Conservation (phyloP, 2,113 vertebrate species). For the Microcebus griseorufus region DNA sequence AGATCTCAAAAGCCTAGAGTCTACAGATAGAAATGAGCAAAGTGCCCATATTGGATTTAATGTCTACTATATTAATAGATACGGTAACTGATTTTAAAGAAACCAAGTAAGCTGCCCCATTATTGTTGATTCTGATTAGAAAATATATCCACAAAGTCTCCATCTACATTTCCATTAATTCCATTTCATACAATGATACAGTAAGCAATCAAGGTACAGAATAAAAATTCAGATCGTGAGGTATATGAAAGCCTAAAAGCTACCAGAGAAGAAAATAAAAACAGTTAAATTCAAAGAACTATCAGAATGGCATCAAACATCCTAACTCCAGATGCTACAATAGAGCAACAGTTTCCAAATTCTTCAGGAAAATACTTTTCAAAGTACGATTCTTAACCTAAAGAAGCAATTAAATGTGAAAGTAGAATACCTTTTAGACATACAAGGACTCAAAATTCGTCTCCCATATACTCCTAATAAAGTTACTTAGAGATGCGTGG, state of each 20-base stretch:
- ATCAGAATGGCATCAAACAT: background rate
- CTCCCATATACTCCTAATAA: background rate
- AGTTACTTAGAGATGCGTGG: background rate
- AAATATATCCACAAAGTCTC: too few relatives aligned
- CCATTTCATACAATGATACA: background rate
- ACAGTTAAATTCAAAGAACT: background rate
- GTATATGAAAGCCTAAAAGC: background rate
- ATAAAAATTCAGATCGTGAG: background rate
- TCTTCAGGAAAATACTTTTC: background rate
- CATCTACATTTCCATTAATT: too few relatives aligned
- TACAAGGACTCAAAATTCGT: background rate
- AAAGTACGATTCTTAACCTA: background rate
- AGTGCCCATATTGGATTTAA: background rate
- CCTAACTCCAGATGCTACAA: background rate
- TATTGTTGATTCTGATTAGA: too few relatives aligned
- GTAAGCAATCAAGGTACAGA: background rate
- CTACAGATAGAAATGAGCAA: background rate
- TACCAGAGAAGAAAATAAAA: background rate
- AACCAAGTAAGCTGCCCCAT: too few relatives aligned
- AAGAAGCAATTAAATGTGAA: background rate
- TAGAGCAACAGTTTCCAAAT: background rate
- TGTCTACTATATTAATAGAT: too few relatives aligned
- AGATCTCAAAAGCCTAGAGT: background rate
- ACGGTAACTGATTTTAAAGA: too few relatives aligned
- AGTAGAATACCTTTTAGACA: background rate